Evolutionary conservation across 2,888 invertebrate genomes (phyloP), one percentile per base, ranked within the genome.

Genomic region (Philhelius pedissequus): DNA sequence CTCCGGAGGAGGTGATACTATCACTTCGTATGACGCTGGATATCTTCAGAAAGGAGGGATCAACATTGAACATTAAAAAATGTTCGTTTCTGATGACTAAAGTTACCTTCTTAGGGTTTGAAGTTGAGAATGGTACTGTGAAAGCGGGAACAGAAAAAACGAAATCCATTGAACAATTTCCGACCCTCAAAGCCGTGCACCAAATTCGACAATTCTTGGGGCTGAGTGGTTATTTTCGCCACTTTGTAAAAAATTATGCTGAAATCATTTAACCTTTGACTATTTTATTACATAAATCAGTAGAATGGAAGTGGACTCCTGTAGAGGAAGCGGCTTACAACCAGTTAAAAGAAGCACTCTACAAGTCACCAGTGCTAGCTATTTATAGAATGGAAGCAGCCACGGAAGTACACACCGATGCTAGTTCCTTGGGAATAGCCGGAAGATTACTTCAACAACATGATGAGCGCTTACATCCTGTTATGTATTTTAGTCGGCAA

Each of bases 221-320:
- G 25, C 5, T 25, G 25, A 25, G 3, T 3, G 25, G 25, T 25
- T 25, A 25, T 25, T 25, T 25, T 25, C 25, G 25, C 25, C 25
- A 25, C 25, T 25, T 25, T 5, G 25, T 25, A 25, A 3, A 25
- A 25, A 25, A 25, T 25, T 25, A 25, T 25, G 25, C 3, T 25
- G 5, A 5, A 25, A 25, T 25, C 25, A 5, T 25, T 25, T 4
- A 87, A 70, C 89, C 88, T 4, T 80, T 90, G 48, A 50, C 50
- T 27, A 25, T 9, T 22, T 50, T 50, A n/a, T 25, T 50, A 27
- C 50, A 27, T 25, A 50, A 50, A 40, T 18, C 35, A 27, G 43
- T 43, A 13, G 50, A 11, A 3, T 18, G 15, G 40, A 54, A 43
- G 38, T 68, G 22, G 50, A 50, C 50, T 2, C 50, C 50, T 6